Percentiles rank a stretch among this genome's conserved stretches.
These are phyloP conservation scores for Drosophila sproati DNA, from an alignment of 1,140 invertebrate genomes.

Conservation along the genomic window DNA sequence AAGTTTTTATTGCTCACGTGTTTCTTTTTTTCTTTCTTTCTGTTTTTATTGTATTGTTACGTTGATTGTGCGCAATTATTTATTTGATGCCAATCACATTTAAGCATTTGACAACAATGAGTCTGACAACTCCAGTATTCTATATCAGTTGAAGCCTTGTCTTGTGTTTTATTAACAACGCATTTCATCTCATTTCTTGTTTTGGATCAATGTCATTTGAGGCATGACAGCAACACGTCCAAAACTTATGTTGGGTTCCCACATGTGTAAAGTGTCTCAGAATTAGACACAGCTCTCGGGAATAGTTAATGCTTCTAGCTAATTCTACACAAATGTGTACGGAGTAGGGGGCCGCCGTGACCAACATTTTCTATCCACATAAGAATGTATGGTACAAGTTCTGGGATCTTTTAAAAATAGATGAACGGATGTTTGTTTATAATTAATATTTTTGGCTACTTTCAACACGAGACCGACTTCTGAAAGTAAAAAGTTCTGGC, in stretches of 20 bases:
- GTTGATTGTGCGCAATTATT: constrained; percentile 39
- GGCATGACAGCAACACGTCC: not conserved
- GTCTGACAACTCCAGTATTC: constrained; percentile 16
- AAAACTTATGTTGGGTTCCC: not conserved
- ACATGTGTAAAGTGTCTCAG: not conserved
- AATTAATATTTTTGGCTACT: too few species aligned
- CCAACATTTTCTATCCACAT: too few species aligned
- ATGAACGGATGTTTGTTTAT: too few species aligned
- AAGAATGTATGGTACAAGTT: too few species aligned
- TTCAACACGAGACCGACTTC: too few species aligned
- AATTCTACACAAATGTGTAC: not conserved
- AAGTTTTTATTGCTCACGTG: constrained; percentile 18
- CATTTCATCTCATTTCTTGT: constrained; percentile 1
- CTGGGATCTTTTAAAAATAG: too few species aligned
- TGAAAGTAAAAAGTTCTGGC: too few species aligned
- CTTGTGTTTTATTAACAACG: constrained; percentile 6
- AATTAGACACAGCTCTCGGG: not conserved
- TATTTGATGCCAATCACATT: constrained; percentile 55
- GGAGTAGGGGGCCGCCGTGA: too few species aligned
- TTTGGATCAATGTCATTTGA: constrained; percentile 1
- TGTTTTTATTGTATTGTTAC: constrained; percentile 3
- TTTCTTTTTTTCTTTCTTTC: constrained; percentile 9
- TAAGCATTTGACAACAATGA: constrained; percentile 40
- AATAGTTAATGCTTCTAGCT: not conserved
- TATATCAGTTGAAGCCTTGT: not conserved